These are phyloP conservation scores for Martes martes DNA, from an alignment of 2,113 vertebrate genomes.

Conservation along the genomic window DNA sequence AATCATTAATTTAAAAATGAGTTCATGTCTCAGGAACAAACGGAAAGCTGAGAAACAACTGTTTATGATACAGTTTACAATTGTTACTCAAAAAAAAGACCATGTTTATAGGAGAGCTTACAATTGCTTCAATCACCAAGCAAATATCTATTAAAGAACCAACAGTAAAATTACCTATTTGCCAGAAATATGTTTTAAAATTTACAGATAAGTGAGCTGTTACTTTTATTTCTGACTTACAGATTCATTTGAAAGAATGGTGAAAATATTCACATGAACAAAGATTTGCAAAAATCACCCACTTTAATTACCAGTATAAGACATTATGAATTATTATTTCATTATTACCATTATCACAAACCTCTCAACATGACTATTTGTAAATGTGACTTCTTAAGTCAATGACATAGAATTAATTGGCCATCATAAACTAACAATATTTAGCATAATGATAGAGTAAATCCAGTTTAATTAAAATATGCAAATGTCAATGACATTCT, in stretches of 20 bases:
- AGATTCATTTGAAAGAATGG: background rate
- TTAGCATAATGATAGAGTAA: constrained; percentile 63
- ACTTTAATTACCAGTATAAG: constrained; percentile 58
- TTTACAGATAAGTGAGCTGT: background rate
- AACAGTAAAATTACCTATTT: background rate
- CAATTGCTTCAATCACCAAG: background rate
- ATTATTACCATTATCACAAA: constrained; percentile 69
- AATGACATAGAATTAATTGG: constrained; percentile 73
- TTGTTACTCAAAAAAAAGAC: background rate
- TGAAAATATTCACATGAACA: background rate
- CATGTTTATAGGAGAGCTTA: background rate
- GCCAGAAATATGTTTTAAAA: background rate
- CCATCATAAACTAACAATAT: constrained; percentile 71
- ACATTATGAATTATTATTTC: constrained; percentile 64
- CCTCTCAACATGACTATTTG: constrained; percentile 51
- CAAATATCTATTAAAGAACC: background rate
- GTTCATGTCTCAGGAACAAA: background rate
- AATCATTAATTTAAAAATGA: background rate
- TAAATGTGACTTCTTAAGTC: constrained; percentile 73
- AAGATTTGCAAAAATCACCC: constrained; percentile 35
- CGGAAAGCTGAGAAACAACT: background rate
- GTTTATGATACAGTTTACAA: background rate
- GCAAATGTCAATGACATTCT: constrained; percentile 59
- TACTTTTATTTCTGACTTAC: background rate
- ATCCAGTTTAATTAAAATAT: constrained; percentile 70